Conservation (phyloP, 2,888 invertebrate genomes). For the Eristalinus sepulchralis region DNA sequence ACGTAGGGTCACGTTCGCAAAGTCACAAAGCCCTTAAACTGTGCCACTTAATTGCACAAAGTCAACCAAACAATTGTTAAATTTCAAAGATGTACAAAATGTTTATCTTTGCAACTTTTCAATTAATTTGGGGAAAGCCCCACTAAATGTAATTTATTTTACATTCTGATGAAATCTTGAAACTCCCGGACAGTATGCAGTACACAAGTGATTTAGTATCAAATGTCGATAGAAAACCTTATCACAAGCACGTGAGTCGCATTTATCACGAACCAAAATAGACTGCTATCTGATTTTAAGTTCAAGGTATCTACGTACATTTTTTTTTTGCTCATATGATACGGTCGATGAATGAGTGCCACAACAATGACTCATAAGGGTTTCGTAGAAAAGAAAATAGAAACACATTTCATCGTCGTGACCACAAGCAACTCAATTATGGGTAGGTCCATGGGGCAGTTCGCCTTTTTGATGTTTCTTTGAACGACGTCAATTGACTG, state of each 20-base stretch:
- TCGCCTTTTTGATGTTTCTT: too few species aligned
- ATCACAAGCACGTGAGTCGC: conserved; percentile 18
- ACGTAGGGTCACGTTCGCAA: too few species aligned
- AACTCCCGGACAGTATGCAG: too few species aligned
- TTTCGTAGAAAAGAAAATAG: background rate
- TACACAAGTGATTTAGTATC: background rate
- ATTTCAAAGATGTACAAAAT: too few species aligned
- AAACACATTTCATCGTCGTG: background rate
- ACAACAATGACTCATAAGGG: background rate
- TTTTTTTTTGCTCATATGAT: background rate
- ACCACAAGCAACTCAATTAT: too few species aligned
- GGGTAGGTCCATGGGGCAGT: too few species aligned
- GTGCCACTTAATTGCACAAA: too few species aligned
- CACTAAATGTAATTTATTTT: background rate
- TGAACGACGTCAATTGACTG: too few species aligned
- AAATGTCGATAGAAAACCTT: background rate
- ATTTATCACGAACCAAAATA: conserved; percentile 6
- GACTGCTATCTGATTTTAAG: background rate
- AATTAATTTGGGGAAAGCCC: too few species aligned
- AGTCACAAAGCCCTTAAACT: too few species aligned
- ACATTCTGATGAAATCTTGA: background rate
- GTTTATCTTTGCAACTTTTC: background rate
- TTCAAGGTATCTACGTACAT: background rate
- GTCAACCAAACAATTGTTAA: too few species aligned
- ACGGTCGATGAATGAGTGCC: too few species aligned